phyloP scores from a whole-genome alignment of 2,888 invertebrate species.

The Antheraea yamamai region DNA sequence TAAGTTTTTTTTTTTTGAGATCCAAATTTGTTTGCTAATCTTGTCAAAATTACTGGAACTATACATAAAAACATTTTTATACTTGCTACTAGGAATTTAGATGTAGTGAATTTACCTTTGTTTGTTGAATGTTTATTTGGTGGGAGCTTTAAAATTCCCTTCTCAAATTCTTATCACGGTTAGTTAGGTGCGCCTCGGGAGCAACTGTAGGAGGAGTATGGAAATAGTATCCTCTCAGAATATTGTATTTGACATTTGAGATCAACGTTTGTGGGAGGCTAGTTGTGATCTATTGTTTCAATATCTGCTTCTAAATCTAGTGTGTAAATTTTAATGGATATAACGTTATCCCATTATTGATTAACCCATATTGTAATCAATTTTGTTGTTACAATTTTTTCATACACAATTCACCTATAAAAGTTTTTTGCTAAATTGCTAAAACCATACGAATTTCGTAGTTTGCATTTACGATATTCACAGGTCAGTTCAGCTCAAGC shows the following conservation, averaged over 20 bases:
- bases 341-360: slow-evolving; percentile 32
- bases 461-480: slow-evolving; percentile 53
- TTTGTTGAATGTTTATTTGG: slow-evolving; percentile 56
- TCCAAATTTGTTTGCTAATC: neutral
- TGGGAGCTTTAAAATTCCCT: slow-evolving; percentile 62
- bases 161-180: slow-evolving; percentile 71
- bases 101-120: slow-evolving; percentile 39
- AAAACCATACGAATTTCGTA: slow-evolving; percentile 49
- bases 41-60: slow-evolving; percentile 29
- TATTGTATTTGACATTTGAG: slow-evolving; percentile 69
- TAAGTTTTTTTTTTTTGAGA: slow-evolving; percentile 25
- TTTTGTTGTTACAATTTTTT: too few species aligned
- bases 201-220: slow-evolving; percentile 52
- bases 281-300: slow-evolving; percentile 45
- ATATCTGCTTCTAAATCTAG: slow-evolving; percentile 31
- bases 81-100: neutral
- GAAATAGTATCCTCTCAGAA: slow-evolving; percentile 65
- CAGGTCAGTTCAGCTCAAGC: slow-evolving; percentile 21
- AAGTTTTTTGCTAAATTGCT: slow-evolving; percentile 35
- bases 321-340: neutral
- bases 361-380: too few species aligned
- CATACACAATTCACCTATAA: slow-evolving; percentile 45
- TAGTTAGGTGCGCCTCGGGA: slow-evolving; percentile 66
- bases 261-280: slow-evolving; percentile 43
- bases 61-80: neutral